A percentile compares a stretch with the other conserved stretches of the same genome.
Conservation (phyloP, 2,888 invertebrate species). For the Coelinius sp. region DNA sequence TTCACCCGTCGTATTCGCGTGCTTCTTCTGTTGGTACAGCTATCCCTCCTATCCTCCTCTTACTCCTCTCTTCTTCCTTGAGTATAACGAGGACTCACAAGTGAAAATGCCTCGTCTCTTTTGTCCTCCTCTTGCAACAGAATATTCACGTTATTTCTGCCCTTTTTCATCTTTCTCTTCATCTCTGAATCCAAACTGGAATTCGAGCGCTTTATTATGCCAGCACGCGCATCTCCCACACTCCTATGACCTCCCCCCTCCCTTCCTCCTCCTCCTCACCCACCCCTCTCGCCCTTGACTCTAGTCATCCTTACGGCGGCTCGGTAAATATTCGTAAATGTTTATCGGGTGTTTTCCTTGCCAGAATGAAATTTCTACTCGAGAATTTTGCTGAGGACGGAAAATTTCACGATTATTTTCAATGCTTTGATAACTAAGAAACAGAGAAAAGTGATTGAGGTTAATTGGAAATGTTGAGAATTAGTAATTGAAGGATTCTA, state of each 20-base stretch:
- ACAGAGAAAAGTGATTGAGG: not conserved
- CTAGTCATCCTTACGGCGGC: constrained; percentile 11
- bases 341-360: constrained; percentile 5
- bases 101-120: constrained; percentile 15
- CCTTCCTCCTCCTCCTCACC: not conserved
- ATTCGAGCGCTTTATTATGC: constrained; percentile 18
- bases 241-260: not conserved
- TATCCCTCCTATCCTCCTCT: not conserved
- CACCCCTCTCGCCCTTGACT: not conserved
- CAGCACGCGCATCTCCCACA: constrained; percentile 1
- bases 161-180: constrained; percentile 20
- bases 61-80: not conserved
- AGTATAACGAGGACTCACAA: constrained; percentile 22
- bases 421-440: not conserved
- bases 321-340: constrained; percentile 22
- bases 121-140: not conserved
- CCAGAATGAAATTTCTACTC: not conserved
- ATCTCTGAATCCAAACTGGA: constrained; percentile 14
- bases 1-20: constrained; percentile 7
- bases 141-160: not conserved
- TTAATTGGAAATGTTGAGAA: not conserved
- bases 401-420: constrained; percentile 33
- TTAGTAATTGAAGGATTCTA: not conserved
- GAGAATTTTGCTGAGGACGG: constrained; percentile 20
- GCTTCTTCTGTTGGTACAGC: constrained; percentile 21